Evolutionary conservation across 2,797 vertebrate species (phyloP), one percentile per base, ranked within the genome.

Genomic region (Anguilla obscura): DNA sequence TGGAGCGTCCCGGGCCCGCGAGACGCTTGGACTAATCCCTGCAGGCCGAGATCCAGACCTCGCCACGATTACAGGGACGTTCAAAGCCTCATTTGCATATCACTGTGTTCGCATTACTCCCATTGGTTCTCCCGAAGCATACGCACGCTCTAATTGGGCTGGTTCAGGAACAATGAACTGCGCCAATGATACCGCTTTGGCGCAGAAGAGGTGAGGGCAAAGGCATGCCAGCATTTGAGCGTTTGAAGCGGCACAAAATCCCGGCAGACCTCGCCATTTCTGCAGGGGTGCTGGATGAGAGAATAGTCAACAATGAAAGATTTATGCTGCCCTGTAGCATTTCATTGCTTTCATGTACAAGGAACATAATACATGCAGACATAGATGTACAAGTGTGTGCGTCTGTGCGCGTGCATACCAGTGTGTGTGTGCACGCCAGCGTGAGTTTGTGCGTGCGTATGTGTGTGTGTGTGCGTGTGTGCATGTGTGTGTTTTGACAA

Each of bases 321-420:
- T 88, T 85, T 79, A 85, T 88, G 48, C 50, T 54, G 50, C 52
- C 36, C 86, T 40, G 71, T 24, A 69, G 87, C 48, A 50, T 52
- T 85, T 88, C 85, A 85, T 85, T 54, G 52, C 84, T 88, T 76
- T 88, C 83, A 60, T 85, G 84, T 76, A 58, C 66, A 21, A 36
- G 87, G 21, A 85, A 66, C n/a, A 24, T 52, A 48, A 56, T 85
- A 88, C 87, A 88, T 36, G 63, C 45, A 24, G 40, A 45, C 48
- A 84, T 48, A 71, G 82, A 88, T 71, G 63, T 88, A 1, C 40
- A 33, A 60, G 54, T 85, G 52, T 85, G 2, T 86, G 60, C 50
- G 21, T 86, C 36, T 69, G 40, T 85, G 27, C 40, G 18, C 9
- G 30, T 60, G 74, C 12, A 74, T n/a, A 66, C 21, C 63, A 66